Base-by-base conservation (phyloP, 1,140 invertebrate species). In the Pseudomyrmex concolor region DNA sequence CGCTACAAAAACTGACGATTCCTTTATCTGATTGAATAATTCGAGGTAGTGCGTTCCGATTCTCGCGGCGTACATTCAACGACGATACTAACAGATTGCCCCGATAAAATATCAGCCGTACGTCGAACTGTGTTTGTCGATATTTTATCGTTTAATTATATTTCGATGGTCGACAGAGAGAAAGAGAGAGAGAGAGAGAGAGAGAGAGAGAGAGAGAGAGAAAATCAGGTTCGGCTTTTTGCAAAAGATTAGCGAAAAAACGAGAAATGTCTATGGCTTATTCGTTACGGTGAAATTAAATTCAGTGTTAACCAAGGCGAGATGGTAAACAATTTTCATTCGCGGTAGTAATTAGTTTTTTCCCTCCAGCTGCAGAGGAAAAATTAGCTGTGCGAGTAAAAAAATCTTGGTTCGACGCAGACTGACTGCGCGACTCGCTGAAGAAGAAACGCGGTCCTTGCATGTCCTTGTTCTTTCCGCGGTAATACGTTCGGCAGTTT, bases 91-190 rank as follows among this genome's bases (percentile, higher is more conserved):
- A 70, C 19, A 34, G 54, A 17, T 22, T 70, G 43, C 22, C 25
- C 43, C 89, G 91, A 91, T 93, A 92, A 92, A 93, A 92, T 94
- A 92, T 93, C 90, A 92, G 84, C 86, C 89, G 90, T 91, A 90
- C 78, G 89, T 91, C 91, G 88, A 90, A 68, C 88, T 74, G 82
- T 91, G 91, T 92, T 93, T 89, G 91, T 77, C 91, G 86, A 93
- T 93, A 94, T 92, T 92, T 93, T 92, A 93, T 88, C 80, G 87
- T 92, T 93, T 92, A 93, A 93, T 94, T 94, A 92, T 92, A 93
- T 93, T 94, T 92, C 92, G 91, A 93, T 92, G 90, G 92, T 84
- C 85, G 73, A 80, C 82, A 83, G 87, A 34, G 34, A 34, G 1
- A 34, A 86, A 34, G 5, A 34, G 1, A 80, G 83, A 83, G 87